A percentile compares a stretch with the other conserved stretches of the same genome.
Conservation (phyloP, 2,797 vertebrate species). For the Chrysolophus pictus region DNA sequence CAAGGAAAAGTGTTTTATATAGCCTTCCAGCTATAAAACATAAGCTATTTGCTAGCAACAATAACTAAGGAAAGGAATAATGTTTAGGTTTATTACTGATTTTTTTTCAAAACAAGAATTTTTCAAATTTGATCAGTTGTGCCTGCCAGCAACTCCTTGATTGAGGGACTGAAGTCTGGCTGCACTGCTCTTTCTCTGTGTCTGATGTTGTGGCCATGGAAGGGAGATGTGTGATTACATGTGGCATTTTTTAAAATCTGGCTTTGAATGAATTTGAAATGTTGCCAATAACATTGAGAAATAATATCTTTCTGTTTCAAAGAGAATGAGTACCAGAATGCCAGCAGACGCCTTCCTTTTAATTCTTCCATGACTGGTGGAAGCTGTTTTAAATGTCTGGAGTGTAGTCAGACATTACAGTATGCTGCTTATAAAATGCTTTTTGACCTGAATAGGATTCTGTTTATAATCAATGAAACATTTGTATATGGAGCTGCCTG, state of each 20-base stretch:
- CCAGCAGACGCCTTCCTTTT: neutral
- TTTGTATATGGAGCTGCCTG: neutral
- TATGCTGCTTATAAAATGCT: neutral
- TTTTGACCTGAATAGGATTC: conserved; percentile 5
- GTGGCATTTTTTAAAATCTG: neutral
- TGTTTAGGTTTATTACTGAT: neutral
- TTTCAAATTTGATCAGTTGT: neutral
- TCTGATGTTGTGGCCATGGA: neutral
- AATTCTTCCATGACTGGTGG: neutral
- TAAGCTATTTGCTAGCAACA: neutral
- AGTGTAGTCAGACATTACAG: neutral
- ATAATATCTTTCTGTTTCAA: conserved; percentile 34
- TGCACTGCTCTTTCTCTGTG: neutral
- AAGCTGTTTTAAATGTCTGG: conserved; percentile 23
- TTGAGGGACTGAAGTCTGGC: neutral
- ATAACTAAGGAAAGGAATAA: neutral
- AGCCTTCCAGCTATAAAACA: neutral
- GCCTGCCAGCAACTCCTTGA: neutral
- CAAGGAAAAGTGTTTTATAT: neutral
- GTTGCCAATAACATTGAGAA: conserved; percentile 34
- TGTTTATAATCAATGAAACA: neutral
- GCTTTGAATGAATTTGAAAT: conserved; percentile 11
- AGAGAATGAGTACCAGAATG: neutral
- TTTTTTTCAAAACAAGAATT: neutral
- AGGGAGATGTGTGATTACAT: conserved; percentile 39